Evolutionary conservation across 2,113 vertebrate species (phyloP).

Genomic region (Dasyprocta punctata): DNA sequence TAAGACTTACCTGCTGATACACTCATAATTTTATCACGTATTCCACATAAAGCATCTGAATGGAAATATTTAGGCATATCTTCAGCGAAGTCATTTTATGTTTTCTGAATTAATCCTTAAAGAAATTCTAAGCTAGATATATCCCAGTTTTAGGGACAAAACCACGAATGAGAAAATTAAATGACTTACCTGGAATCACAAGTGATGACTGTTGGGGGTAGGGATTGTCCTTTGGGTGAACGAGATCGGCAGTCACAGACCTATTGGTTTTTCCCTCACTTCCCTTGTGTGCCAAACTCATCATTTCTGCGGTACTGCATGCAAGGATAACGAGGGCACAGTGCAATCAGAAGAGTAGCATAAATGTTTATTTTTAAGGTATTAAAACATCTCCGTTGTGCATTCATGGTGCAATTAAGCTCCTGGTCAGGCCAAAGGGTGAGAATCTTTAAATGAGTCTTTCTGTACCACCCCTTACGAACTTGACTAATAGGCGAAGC

Average conservation of each 20-base stretch:
- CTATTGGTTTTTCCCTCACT: not conserved
- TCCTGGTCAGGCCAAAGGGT: constrained; percentile 84
- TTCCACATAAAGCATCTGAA: not conserved
- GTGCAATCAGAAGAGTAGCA: constrained; percentile 33
- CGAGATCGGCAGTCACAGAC: not conserved
- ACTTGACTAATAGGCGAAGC: constrained; percentile 87
- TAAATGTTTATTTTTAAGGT: constrained; percentile 57
- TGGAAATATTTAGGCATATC: not conserved
- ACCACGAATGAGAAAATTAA: not conserved
- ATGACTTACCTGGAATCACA: not conserved
- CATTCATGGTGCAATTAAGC: constrained; percentile 82
- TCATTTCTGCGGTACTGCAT: constrained; percentile 19
- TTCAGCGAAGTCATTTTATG: not conserved
- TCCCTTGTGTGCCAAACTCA: not conserved
- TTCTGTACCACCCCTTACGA: constrained; percentile 77
- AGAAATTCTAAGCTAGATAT: not conserved
- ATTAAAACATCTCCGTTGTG: constrained; percentile 47
- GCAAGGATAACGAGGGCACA: constrained; percentile 40
- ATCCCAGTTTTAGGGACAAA: constrained; percentile 23
- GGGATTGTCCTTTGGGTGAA: not conserved
- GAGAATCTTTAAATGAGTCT: constrained; percentile 85
- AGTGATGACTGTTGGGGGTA: not conserved
- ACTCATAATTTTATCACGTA: not conserved
- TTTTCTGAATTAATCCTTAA: constrained; percentile 42
- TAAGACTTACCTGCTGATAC: not conserved